A percentile compares a stretch with the other conserved stretches of the same genome.
Conservation (phyloP, 2,797 vertebrate genomes). For the Taeniopygia guttata region DNA sequence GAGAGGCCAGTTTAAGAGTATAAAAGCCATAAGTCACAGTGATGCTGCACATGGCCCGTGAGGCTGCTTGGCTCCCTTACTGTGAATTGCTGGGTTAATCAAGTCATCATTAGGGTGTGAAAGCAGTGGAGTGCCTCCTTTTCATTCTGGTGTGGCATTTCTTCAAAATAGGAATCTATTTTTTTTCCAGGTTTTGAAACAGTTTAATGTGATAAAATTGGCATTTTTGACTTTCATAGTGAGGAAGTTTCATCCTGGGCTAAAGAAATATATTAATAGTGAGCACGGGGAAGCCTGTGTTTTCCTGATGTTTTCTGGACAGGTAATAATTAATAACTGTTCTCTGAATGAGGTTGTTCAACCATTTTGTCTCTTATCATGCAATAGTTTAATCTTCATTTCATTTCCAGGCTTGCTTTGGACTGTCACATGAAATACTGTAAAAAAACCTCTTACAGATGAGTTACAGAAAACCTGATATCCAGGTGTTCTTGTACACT, state of each 20-base stretch:
- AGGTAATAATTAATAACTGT: not conserved
- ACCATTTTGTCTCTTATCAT: not conserved
- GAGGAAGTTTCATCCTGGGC: not conserved
- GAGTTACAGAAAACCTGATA: not conserved
- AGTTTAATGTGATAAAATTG: not conserved
- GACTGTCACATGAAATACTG: not conserved
- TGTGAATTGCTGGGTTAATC: conserved; percentile 55
- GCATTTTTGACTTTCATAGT: not conserved
- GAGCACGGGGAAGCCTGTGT: not conserved
- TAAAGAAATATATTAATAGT: not conserved
- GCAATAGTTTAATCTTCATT: not conserved
- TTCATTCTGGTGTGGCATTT: conserved; percentile 8
- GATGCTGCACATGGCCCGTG: not conserved
- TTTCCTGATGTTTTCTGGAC: not conserved
- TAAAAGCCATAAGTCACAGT: conserved; percentile 73
- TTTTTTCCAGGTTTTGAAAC: not conserved
- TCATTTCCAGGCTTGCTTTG: not conserved
- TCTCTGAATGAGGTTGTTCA: not conserved
- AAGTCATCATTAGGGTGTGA: conserved; percentile 14
- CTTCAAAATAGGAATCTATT: not conserved
- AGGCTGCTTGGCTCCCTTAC: not conserved
- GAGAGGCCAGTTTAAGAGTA: conserved; percentile 79
- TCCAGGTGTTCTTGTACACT: not conserved
- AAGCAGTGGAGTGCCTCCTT: not conserved
- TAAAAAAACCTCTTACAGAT: not conserved